These are phyloP conservation scores for Polydrusus cervinus DNA, from an alignment of 2,888 invertebrate genomes.

Conservation along the genomic window DNA sequence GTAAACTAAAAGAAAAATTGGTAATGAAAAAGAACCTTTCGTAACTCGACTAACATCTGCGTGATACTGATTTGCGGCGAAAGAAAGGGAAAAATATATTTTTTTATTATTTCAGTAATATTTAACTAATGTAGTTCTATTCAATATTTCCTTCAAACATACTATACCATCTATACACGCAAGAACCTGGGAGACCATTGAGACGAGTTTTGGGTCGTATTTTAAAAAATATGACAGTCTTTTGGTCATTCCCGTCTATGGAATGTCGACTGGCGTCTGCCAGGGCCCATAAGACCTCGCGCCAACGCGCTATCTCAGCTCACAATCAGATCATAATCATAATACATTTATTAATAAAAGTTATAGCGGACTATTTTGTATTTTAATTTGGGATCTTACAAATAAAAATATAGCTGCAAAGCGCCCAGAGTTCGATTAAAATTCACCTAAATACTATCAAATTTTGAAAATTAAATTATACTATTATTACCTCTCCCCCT, in stretches of 20 bases:
- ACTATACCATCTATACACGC: slow-evolving; percentile 8
- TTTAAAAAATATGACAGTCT: slow-evolving; percentile 49
- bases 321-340: slow-evolving; percentile 38
- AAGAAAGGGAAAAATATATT: no score
- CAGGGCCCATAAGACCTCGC: slow-evolving; percentile 41
- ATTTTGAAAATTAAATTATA: no score
- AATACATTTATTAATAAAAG: slow-evolving; percentile 47
- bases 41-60: no score
- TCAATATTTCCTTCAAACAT: neutral
- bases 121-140: no score
- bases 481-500: no score
- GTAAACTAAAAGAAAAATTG: no score
- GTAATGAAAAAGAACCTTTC: no score
- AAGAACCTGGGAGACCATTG: slow-evolving; percentile 31
- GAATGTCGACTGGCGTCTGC: slow-evolving; percentile 56
- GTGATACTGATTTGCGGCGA: no score
- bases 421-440: no score
- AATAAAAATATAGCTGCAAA: no score
- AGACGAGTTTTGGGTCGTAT: slow-evolving; percentile 50
- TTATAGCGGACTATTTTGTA: slow-evolving; percentile 8
- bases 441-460: no score
- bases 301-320: slow-evolving; percentile 49
- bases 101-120: no score
- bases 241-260: slow-evolving; percentile 47
- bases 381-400: slow-evolving; percentile 12